These are phyloP conservation scores for Eurystomus glaucurus DNA, from an alignment of 2,797 vertebrate genomes.

Conservation along the genomic window DNA sequence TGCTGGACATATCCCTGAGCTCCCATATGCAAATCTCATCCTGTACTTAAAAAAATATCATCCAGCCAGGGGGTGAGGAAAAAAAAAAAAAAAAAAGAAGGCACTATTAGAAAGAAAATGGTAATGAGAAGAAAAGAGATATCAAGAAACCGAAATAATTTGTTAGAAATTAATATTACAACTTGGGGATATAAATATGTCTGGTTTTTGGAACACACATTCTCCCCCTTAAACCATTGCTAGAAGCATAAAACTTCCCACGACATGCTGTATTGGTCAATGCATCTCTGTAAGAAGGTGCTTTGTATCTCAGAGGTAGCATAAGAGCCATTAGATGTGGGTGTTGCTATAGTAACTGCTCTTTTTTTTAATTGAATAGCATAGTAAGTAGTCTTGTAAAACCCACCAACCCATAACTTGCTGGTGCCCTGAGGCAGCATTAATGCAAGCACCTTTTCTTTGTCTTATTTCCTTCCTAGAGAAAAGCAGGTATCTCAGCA, in stretches of 20 bases:
- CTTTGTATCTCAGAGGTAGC: constrained; percentile 85
- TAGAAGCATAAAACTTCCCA: constrained; percentile 78
- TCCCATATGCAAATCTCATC: constrained; percentile 50
- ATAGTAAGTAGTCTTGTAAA: constrained; percentile 86
- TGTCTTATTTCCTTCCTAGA: constrained; percentile 73
- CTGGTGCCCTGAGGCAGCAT: constrained; percentile 78
- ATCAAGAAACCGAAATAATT: constrained; percentile 69
- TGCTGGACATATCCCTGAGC: constrained; percentile 31
- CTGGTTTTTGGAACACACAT: constrained; percentile 67
- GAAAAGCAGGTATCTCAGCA: constrained; percentile 58
- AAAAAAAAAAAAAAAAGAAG: constrained; percentile 2
- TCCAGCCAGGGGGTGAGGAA: neutral
- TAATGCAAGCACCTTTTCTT: constrained; percentile 83
- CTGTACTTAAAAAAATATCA: constrained; percentile 57
- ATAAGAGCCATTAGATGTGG: constrained; percentile 83
- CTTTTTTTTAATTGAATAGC: constrained; percentile 84
- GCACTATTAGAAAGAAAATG: constrained; percentile 61
- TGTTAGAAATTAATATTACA: constrained; percentile 75
- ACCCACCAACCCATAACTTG: constrained; percentile 85
- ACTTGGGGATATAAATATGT: constrained; percentile 66
- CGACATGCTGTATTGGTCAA: constrained; percentile 82
- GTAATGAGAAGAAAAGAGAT: constrained; percentile 64
- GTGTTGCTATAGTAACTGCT: constrained; percentile 84
- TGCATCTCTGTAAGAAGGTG: constrained; percentile 83
- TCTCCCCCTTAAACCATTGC: constrained; percentile 69